These are phyloP conservation scores for Natrix natrix DNA, from an alignment of 2,797 vertebrate species.

Conservation along the genomic window DNA sequence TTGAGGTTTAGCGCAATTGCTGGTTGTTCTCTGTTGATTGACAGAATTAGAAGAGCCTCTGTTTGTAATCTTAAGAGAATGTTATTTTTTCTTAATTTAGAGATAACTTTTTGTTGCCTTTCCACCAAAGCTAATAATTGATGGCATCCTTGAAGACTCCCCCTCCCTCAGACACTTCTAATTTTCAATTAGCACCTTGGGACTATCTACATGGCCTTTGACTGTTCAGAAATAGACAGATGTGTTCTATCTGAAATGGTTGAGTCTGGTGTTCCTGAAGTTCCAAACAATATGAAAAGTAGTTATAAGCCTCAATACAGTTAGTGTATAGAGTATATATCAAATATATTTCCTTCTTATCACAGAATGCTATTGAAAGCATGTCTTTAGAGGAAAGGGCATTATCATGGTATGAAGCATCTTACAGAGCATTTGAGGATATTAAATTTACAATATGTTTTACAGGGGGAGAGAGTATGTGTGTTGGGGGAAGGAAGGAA, in stretches of 20 bases:
- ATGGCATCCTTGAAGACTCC: background rate
- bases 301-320: background rate
- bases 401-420: background rate
- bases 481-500: slow-evolving; percentile 10
- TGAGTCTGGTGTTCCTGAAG: background rate
- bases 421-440: background rate
- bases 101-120: background rate
- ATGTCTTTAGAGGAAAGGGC: background rate
- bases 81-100: background rate
- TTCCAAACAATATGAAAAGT: background rate
- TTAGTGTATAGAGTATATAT: background rate
- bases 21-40: background rate
- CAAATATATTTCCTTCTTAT: background rate
- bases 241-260: background rate
- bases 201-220: background rate
- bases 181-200: background rate
- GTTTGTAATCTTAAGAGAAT: background rate
- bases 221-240: background rate
- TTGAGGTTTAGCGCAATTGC: background rate
- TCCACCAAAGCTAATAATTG: background rate
- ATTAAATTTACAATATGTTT: slow-evolving; percentile 2
- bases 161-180: background rate
- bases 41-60: background rate
- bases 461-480: background rate
- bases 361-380: background rate